These are phyloP conservation scores for Aphelocoma coerulescens DNA, from an alignment of 2,113 vertebrate genomes.

Conservation along the genomic window DNA sequence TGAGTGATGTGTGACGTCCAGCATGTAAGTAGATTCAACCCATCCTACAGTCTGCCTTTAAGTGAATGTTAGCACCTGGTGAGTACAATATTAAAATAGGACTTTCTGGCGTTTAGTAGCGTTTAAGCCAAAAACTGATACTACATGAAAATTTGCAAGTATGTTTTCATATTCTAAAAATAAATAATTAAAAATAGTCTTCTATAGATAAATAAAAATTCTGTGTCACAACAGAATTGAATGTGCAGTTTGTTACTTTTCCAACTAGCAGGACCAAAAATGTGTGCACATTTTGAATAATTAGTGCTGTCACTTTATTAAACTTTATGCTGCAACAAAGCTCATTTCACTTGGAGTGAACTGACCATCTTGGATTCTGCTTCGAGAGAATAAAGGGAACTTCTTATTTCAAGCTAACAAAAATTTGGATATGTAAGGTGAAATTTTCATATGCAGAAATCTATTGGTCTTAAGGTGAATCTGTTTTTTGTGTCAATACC, in stretches of 20 bases:
- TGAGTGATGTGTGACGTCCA: neutral
- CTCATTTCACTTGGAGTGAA: neutral
- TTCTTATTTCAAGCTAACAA: neutral
- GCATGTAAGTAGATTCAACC: fast-evolving
- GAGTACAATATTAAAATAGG: neutral
- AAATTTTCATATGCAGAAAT: neutral
- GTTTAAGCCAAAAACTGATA: neutral
- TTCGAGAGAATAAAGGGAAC: neutral
- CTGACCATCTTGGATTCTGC: neutral
- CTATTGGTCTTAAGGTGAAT: neutral
- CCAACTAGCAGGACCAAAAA: neutral
- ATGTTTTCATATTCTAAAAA: neutral
- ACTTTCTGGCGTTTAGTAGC: neutral
- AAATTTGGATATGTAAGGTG: neutral
- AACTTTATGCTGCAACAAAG: neutral
- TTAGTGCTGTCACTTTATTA: neutral
- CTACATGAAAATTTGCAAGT: neutral
- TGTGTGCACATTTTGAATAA: neutral
- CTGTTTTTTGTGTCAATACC: neutral
- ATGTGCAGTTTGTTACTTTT: neutral
- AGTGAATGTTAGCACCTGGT: neutral
- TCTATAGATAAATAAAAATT: neutral
- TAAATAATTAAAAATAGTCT: neutral
- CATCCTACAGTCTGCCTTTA: neutral
- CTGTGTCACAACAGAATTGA: neutral